Conservation (phyloP, 2,113 vertebrate genomes). For the Microcebus lehilahytsara region DNA sequence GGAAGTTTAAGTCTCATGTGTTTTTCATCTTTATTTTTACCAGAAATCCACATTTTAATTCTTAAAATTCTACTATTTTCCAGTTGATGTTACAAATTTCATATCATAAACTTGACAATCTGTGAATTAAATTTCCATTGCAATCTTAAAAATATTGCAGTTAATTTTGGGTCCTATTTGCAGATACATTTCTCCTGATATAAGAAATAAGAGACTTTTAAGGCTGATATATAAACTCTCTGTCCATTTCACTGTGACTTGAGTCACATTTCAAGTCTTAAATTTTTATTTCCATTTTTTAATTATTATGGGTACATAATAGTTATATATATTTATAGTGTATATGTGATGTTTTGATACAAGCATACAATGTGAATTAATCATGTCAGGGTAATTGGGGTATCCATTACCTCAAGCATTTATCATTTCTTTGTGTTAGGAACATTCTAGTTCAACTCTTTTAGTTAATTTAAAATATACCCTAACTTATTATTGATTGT, state of each 20-base stretch:
- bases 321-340: no score
- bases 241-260: neutral
- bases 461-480: no score
- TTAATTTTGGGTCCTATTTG: conserved; percentile 8
- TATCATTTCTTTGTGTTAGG: no score
- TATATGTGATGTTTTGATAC: no score
- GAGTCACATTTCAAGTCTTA: neutral
- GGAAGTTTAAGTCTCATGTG: neutral
- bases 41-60: neutral
- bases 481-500: no score
- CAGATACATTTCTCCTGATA: neutral
- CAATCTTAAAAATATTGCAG: neutral
- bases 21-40: neutral
- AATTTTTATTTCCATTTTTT: neutral
- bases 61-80: neutral
- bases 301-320: no score
- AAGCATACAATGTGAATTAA: no score
- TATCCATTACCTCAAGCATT: no score
- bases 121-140: conserved; percentile 39
- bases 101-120: conserved; percentile 4
- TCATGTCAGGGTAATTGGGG: no score
- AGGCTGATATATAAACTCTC: neutral
- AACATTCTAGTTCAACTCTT: no score
- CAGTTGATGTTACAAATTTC: neutral
- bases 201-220: neutral